These are phyloP conservation scores for Platygyra sinensis DNA, from an alignment of 64 coral and sea anemone genomes.

Conservation along the genomic window DNA sequence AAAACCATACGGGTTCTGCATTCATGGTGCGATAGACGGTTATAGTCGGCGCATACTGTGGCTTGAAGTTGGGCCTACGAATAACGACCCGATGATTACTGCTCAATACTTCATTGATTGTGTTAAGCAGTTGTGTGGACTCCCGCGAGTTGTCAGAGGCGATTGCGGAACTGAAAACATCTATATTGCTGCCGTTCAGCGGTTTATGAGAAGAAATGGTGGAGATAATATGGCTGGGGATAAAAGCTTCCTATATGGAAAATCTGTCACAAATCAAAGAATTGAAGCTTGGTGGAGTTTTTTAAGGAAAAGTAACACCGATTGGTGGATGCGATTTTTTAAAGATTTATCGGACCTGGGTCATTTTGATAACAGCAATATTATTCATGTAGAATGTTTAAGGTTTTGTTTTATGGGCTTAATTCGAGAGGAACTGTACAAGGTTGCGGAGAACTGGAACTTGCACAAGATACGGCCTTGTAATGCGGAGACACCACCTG, in stretches of 20 bases:
- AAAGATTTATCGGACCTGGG: constrained; percentile 47
- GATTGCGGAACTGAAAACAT: constrained; percentile 55
- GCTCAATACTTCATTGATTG: constrained; percentile 25
- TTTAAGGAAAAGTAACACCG: constrained; percentile 51
- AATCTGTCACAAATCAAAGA: constrained; percentile 39
- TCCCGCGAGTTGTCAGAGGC: constrained; percentile 18
- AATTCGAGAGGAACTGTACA: constrained; percentile 39
- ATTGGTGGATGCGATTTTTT: constrained; percentile 47
- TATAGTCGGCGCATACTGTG: no score
- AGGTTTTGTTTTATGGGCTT: constrained; percentile 43
- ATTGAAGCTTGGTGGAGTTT: constrained; percentile 50
- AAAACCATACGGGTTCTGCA: constrained; percentile 20
- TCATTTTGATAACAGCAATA: constrained; percentile 39
- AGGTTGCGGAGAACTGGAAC: constrained; percentile 44
- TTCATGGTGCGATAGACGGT: neutral
- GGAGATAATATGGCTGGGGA: neutral
- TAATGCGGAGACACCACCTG: constrained; percentile 19
- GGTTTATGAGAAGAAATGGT: constrained; percentile 27
- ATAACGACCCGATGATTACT: neutral
- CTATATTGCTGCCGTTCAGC: constrained; percentile 28
- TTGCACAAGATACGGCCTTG: constrained; percentile 45
- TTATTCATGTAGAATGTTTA: constrained; percentile 37
- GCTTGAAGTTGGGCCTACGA: no score
- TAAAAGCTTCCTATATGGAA: constrained; percentile 31
- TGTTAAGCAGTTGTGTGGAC: constrained; percentile 4